Base-by-base conservation (phyloP, 2,113 vertebrate species). In the Elephantulus edwardii region DNA sequence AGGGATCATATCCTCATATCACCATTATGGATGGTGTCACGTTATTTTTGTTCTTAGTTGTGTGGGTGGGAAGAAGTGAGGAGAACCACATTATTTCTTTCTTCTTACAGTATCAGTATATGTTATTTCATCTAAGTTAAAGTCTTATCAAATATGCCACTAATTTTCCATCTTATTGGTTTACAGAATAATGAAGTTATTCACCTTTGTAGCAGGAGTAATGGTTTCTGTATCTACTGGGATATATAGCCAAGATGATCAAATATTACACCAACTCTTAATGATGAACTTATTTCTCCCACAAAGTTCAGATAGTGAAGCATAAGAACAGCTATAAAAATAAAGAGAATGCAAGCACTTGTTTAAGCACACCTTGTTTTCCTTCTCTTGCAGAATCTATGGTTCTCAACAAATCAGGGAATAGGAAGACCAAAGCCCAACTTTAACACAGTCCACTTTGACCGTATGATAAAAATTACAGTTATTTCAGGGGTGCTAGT, bases 41-140 rank as follows among this genome's bases (percentile, higher is more conserved):
- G 30, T 78, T 52, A 20, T 58, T 91, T 92, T 74, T 68, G 60
- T 93, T 79, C 89, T 91, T 80, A 66, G 64, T 78, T 77, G 66
- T 6, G 71, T 78, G 44, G 66, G 3, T 2, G 20, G 0, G 5
- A 19, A 54, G 52, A 38, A 54, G 28, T 52, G 85, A 92, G 20
- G 11, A 77, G 38, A 9, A 72, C 38, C 24, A 46, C 5, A 10
- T n/a, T n/a, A 5, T 50, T 75, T 33, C 2, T 72, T 68, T 26
- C 20, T 75, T 86, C 46, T 20, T 75, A 60, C 89, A 71, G 50
- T n/a, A n/a, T 28, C 11, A 42, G 52, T 10, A 16, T 8, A 20
- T 46, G 44, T 26, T 35, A 76, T 86, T 58, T 80, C 74, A 83
- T 50, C n/a, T 76, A 16, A 71, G 30, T 60, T 78, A 76, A 80